A percentile compares a stretch with the other conserved stretches of the same genome.
phyloP scores from a whole-genome alignment of 2,888 invertebrate genomes.

The Terebella lapidaria region DNA sequence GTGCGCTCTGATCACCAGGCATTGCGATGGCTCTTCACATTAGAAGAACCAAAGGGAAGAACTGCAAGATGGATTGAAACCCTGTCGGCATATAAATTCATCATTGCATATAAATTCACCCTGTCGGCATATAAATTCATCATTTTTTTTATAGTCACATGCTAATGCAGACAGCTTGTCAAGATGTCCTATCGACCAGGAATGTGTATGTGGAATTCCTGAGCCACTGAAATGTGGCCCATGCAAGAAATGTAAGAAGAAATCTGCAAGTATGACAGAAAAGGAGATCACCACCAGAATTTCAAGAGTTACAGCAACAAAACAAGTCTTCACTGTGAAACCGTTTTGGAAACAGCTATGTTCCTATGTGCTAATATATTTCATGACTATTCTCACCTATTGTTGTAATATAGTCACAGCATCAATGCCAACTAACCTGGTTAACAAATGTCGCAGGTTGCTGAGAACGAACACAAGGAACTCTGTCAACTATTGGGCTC shows the following conservation, averaged over 20 bases:
- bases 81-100: background rate
- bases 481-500: too few relatives aligned
- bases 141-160: background rate
- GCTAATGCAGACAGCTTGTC: constrained; percentile 6
- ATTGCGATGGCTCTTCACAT: constrained; percentile 13
- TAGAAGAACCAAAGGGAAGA: too few relatives aligned
- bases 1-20: constrained; percentile 14
- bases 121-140: too few relatives aligned
- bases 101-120: background rate
- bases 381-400: too few relatives aligned
- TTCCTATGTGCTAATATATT: too few relatives aligned
- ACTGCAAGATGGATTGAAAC: constrained; percentile 4
- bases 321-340: too few relatives aligned
- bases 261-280: background rate
- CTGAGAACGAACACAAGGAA: too few relatives aligned
- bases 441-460: too few relatives aligned
- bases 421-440: too few relatives aligned
- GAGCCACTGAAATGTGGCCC: constrained; percentile 5
- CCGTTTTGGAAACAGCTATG: too few relatives aligned
- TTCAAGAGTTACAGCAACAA: too few relatives aligned
- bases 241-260: constrained; percentile 1
- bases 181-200: background rate
- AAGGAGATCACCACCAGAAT: background rate
- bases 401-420: too few relatives aligned
- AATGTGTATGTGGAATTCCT: background rate